Evolutionary conservation across 2,888 invertebrate species (phyloP).

Genomic region (Cylindroiulus punctatus): DNA sequence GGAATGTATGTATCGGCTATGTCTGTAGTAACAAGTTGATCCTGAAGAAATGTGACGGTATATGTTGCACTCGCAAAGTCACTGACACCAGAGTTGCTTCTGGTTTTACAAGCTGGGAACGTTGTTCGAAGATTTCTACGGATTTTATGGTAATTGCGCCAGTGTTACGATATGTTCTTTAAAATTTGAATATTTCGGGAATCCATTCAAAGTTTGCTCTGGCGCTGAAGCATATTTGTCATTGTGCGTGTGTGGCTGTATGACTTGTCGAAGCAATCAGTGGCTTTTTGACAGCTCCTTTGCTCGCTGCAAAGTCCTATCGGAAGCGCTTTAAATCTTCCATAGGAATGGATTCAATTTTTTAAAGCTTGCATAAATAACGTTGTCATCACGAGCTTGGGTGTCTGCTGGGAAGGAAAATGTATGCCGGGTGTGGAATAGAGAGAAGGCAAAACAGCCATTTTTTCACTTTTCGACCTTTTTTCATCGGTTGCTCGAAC

Average conservation of each 20-base stretch:
- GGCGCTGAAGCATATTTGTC: conserved; percentile 4
- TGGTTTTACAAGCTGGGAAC: not conserved
- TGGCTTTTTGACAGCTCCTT: conserved; percentile 34
- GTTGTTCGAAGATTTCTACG: not conserved
- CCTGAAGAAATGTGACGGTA: not conserved
- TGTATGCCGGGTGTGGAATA: conserved; percentile 3
- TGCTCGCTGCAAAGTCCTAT: conserved; percentile 37
- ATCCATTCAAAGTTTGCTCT: conserved; percentile 38
- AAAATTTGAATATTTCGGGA: conserved; percentile 12
- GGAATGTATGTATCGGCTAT: not conserved
- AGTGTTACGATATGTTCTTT: conserved; percentile 23
- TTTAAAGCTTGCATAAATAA: conserved; percentile 42
- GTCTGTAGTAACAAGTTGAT: not conserved
- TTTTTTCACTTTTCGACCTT: conserved; percentile 15
- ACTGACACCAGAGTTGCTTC: not conserved
- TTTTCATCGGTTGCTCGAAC: conserved; percentile 8
- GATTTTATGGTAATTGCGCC: conserved; percentile 6
- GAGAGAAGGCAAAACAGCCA: not conserved
- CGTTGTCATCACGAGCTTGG: conserved; percentile 37
- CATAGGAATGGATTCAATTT: conserved; percentile 38
- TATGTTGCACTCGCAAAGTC: not conserved
- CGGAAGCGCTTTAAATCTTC: conserved; percentile 42
- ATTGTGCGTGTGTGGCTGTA: not conserved
- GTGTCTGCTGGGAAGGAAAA: conserved; percentile 33
- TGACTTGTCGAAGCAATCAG: conserved; percentile 34